phyloP scores from a whole-genome alignment of 23 tunicate species.

The Clavelina lepadiformis region DNA sequence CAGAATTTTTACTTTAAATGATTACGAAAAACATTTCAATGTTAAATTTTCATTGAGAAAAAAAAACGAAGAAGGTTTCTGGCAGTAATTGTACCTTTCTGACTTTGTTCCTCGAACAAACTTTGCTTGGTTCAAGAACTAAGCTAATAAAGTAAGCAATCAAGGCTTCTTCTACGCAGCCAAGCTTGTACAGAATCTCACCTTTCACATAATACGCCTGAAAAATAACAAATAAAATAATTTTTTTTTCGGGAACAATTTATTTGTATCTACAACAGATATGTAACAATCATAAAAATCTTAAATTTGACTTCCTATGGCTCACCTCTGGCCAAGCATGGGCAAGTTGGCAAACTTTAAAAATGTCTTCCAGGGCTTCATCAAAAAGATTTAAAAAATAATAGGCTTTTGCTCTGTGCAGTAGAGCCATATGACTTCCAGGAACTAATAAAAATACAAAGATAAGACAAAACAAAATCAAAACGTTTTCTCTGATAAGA shows the following conservation, averaged over 20 bases:
- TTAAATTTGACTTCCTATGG: background rate
- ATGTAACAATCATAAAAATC: background rate
- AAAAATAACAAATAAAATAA: constrained; percentile 1
- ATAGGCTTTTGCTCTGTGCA: constrained; percentile 50
- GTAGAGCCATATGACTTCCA: constrained; percentile 29
- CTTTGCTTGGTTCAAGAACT: constrained; percentile 17
- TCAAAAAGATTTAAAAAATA: constrained; percentile 23
- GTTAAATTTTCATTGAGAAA: no score
- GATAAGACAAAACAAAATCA: background rate
- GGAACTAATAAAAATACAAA: constrained; percentile 29
- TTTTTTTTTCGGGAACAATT: background rate
- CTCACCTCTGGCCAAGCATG: constrained; percentile 54
- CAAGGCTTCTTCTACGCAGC: constrained; percentile 30
- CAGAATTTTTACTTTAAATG: no score
- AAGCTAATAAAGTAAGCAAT: constrained; percentile 24
- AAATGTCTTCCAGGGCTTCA: constrained; percentile 30
- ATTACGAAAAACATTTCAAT: no score
- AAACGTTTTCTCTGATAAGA: background rate
- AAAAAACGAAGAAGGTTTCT: no score
- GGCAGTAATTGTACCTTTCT: constrained; percentile 13
- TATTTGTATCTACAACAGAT: background rate
- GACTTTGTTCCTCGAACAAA: constrained; percentile 10
- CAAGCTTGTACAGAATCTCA: constrained; percentile 27
- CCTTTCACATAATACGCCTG: constrained; percentile 39
- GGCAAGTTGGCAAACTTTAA: constrained; percentile 16